phyloP scores from a whole-genome alignment of 2,113 vertebrate species.

The Pterocles orientalis region DNA sequence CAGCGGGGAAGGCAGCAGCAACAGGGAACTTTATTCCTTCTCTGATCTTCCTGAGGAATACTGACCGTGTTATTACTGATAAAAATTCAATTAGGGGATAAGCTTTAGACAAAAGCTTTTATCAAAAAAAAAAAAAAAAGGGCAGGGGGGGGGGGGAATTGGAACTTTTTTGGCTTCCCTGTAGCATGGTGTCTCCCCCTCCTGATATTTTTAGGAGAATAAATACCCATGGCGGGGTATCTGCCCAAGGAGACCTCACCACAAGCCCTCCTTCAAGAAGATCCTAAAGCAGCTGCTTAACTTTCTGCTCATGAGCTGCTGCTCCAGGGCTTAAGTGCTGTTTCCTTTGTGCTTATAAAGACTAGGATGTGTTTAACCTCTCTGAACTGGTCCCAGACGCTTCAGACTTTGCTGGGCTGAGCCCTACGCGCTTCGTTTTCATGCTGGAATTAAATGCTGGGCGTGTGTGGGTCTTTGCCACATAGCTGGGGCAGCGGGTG shows the following conservation, averaged over 20 bases:
- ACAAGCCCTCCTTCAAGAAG: not conserved
- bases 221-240: not conserved
- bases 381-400: not conserved
- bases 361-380: not conserved
- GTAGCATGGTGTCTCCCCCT: not conserved
- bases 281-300: not conserved
- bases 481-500: not conserved
- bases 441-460: not conserved
- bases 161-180: not conserved
- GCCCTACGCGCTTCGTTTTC: fast-evolving
- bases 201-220: not conserved
- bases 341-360: not conserved
- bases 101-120: not conserved
- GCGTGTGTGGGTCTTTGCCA: not conserved
- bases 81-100: not conserved
- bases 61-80: not conserved
- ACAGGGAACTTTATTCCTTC: not conserved
- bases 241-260: not conserved
- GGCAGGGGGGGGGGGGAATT: no score
- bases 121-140: no score
- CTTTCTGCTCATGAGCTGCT: not conserved
- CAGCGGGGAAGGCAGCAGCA: not conserved
- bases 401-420: not conserved
- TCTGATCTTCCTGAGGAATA: not conserved
- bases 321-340: not conserved